These are phyloP conservation scores for Cetonia aurata DNA, from an alignment of 2,888 invertebrate genomes.

Conservation along the genomic window DNA sequence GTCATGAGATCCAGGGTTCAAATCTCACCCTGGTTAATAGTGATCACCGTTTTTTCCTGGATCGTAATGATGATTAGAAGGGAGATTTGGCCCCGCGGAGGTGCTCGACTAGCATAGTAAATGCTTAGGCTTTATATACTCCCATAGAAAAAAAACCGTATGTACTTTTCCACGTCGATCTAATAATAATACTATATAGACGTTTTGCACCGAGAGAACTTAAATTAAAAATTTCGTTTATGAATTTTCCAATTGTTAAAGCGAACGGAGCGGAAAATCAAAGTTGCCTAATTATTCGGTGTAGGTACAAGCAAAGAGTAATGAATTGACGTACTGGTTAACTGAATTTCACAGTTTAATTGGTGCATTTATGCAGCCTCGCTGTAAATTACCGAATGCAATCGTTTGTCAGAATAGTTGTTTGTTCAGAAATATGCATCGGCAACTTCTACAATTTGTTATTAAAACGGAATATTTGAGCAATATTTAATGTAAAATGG, in stretches of 20 bases:
- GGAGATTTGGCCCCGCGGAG: too few species aligned
- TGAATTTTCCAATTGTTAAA: conserved; percentile 4
- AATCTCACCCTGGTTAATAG: too few species aligned
- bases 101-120: too few species aligned
- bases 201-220: background rate
- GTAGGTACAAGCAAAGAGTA: conserved; percentile 18
- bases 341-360: conserved; percentile 21
- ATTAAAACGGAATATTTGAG: conserved; percentile 1
- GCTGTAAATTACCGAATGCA: conserved; percentile 26
- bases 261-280: conserved; percentile 4
- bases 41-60: too few species aligned
- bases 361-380: conserved; percentile 9
- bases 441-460: conserved; percentile 2
- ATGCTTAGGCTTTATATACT: too few species aligned
- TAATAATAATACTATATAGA: background rate
- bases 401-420: conserved; percentile 17
- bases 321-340: conserved; percentile 19
- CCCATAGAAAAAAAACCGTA: too few species aligned
- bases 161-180: too few species aligned
- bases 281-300: conserved; percentile 21
- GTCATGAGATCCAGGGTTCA: too few species aligned
- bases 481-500: conserved; percentile 6
- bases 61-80: too few species aligned
- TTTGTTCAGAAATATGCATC: conserved; percentile 14
- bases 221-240: conserved; percentile 6